Base-by-base conservation (phyloP, 2,888 invertebrate genomes). In the Diarsia rubi region DNA sequence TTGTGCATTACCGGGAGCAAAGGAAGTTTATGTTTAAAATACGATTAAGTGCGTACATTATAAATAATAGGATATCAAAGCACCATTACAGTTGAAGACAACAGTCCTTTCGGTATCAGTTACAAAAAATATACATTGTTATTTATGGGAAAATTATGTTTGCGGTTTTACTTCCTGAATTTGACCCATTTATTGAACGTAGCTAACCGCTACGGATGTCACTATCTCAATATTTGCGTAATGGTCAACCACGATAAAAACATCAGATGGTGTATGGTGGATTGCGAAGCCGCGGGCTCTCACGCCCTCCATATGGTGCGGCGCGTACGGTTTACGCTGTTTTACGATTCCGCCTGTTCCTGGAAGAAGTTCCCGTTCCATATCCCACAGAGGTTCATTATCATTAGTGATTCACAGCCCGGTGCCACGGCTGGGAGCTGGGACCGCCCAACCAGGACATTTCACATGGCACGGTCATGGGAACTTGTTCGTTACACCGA, bases 101-200 rank as follows among this genome's bases (percentile, higher is more conserved):
- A 74, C 65, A 69, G 31, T 73, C n/a, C 19, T 78, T 71, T 65
- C 24, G 59, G 54, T 84, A 82, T 81, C 76, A 86, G 71, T 66
- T 65, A 72, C 19, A 66, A 73, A 62, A n/a, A 78, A 77, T 70
- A 73, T 73, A 69, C 81, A 88, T 86, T 84, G 85, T 83, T 84
- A 73, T 86, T 78, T 79, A 89, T 91, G 89, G 90, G 89, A 91
- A 92, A 92, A 91, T 86, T 81, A 86, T 83, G 82, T 91, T 94
- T 94, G 95, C 92, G 96, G 95, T 94, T 95, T 92, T 89, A 92
- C 91, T 95, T 96, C 95, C 95, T 94, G 93, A 92, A 88, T 90
- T 86, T 93, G 95, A 93, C 94, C 94, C 86, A 91, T 84, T 92
- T 90, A 92, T 92, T 88, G 71, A 85, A 85, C 84, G 79, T 86